Evolutionary conservation across 35 echinoderm and acorn worm species (phyloP).

Genomic region (Heliocidaris tuberculata): DNA sequence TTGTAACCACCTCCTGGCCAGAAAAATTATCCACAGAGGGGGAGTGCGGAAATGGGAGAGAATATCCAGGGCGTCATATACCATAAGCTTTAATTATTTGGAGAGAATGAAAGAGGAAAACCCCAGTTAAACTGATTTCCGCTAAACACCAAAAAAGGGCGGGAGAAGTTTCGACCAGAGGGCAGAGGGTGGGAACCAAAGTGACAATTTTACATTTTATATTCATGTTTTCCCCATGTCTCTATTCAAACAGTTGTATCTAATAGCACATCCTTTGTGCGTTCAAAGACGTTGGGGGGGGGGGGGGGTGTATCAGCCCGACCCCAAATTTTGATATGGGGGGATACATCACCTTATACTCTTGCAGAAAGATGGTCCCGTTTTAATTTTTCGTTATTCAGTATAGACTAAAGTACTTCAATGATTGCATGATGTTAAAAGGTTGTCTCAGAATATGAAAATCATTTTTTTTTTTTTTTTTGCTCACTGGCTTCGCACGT

Average conservation of each 20-base stretch:
- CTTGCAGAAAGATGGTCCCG: too few species aligned
- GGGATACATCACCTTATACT: too few species aligned
- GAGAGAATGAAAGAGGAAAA: background rate
- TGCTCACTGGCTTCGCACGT: too few species aligned
- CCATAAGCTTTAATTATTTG: background rate
- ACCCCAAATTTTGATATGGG: too few species aligned
- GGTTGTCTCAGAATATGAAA: too few species aligned
- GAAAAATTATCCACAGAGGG: background rate
- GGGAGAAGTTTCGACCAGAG: background rate
- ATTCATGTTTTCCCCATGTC: background rate
- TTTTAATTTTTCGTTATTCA: too few species aligned
- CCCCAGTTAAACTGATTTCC: constrained; percentile 5
- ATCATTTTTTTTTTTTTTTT: too few species aligned
- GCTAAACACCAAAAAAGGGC: background rate
- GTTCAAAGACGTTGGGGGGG: too few species aligned
- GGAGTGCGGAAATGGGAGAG: background rate
- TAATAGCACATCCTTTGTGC: too few species aligned
- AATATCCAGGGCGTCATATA: constrained; percentile 9
- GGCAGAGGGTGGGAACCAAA: background rate
- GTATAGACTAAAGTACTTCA: too few species aligned
- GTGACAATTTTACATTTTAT: background rate
- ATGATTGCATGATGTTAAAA: too few species aligned
- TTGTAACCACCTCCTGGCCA: background rate
- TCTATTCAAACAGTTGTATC: background rate
- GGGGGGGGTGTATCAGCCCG: too few species aligned